phyloP scores from a whole-genome alignment of 2,888 invertebrate genomes.

The Odontomyia ornata region DNA sequence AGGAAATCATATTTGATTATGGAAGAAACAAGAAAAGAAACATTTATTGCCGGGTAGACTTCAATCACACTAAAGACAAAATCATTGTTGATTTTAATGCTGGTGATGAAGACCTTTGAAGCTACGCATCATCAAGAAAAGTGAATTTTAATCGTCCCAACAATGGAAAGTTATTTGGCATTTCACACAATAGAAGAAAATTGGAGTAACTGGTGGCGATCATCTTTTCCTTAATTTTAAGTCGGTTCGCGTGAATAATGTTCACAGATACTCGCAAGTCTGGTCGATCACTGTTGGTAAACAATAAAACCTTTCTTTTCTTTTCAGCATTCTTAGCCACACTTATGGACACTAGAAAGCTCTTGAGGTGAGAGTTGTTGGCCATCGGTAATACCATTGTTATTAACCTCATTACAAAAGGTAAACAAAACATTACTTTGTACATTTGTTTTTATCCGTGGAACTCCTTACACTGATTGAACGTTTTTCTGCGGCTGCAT shows the following conservation, averaged over 20 bases:
- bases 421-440: background rate
- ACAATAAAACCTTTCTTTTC: no score
- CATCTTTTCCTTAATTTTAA: background rate
- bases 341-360: background rate
- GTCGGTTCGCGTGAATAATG: background rate
- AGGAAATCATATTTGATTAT: no score
- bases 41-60: background rate
- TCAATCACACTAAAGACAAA: background rate
- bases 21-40: background rate
- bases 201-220: background rate
- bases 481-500: no score
- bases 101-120: no score
- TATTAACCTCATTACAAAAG: conserved; percentile 32
- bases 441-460: no score
- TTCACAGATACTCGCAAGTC: no score
- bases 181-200: background rate
- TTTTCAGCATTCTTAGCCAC: no score
- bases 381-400: conserved; percentile 13
- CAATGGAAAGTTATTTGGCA: background rate
- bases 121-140: background rate
- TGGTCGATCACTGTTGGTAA: no score
- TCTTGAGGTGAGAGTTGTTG: conserved; percentile 33
- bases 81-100: background rate
- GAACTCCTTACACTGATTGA: no score
- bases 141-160: conserved; percentile 2